Base-by-base conservation (phyloP, 1,140 invertebrate genomes). In the Ruditapes philippinarum region DNA sequence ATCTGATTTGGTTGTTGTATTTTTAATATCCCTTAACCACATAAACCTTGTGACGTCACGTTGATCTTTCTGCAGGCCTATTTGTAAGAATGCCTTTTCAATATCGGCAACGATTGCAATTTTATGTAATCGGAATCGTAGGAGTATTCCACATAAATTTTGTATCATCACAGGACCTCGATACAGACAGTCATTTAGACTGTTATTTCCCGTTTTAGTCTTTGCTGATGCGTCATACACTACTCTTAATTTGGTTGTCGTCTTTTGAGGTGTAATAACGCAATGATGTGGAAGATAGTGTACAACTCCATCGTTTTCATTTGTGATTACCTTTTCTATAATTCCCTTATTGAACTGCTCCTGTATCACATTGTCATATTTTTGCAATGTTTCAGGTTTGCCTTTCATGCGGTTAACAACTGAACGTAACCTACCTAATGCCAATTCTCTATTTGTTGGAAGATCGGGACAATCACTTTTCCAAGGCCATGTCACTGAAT, bases 151-250 rank as follows among this genome's bases (percentile, higher is more conserved):
- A 42, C 85, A 87, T 22, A 87, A 40, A 68, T 79, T 54, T 28
- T 87, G 38, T 51, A 88, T 42, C 76, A 70, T 25, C 25, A 89
- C 65, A 40, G 76, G 86, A 28, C 86, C 86, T 73, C 76, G 42
- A 51, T 74, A 73, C 2, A 73, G 36, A 57, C 78, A 82, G 12
- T 89, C 78, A 57, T 85, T 74, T 33, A 85, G 33, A n/a, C 79
- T 65, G 38, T 25, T 65, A 57, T 79, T 51, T 36, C 36, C 51
- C 22, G 11, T 65, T 22, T 31, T 81, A 14, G 79, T 62, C 31
- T 81, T 81, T 22, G 79, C 51, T 7, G 79, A 81, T 1, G 79
- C 57, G n/a, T 81, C 79, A 25, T 81, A 81, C 4, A 81, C 79
- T 25, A 81, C 1, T 62, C 79, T 19, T 22, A 81, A 22, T 40